phyloP scores from a whole-genome alignment of 1,140 invertebrate species.

The Drepana arcuata region DNA sequence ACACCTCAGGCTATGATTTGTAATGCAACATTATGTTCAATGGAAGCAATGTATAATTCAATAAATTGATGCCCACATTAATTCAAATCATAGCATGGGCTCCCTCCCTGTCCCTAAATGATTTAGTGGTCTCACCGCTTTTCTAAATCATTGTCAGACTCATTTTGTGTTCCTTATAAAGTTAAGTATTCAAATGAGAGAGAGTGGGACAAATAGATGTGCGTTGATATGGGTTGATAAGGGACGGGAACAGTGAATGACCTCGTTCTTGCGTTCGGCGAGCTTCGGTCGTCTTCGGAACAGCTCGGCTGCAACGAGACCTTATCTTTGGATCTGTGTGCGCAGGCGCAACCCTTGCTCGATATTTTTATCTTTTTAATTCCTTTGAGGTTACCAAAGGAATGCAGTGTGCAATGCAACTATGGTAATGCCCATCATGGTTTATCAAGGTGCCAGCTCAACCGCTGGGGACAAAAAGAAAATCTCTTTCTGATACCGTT shows the following conservation, averaged over 20 bases:
- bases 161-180: slow-evolving; percentile 28
- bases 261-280: slow-evolving; percentile 30
- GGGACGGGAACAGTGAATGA: slow-evolving; percentile 49
- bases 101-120: slow-evolving; percentile 19
- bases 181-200: slow-evolving; percentile 35
- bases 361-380: slow-evolving; percentile 6
- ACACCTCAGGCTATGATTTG: too few relatives aligned
- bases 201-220: slow-evolving; percentile 21
- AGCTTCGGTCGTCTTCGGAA: slow-evolving; percentile 31
- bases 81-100: slow-evolving; percentile 31
- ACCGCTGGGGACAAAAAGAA: too few relatives aligned
- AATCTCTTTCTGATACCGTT: too few relatives aligned
- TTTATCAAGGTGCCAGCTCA: too few relatives aligned
- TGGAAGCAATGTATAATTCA: slow-evolving; percentile 1
- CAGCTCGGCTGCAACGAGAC: slow-evolving; percentile 20
- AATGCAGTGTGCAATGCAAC: slow-evolving; percentile 8
- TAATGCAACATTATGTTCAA: too few relatives aligned
- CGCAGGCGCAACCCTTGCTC: slow-evolving; percentile 40
- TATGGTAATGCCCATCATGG: too few relatives aligned
- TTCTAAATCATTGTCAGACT: slow-evolving; percentile 38
- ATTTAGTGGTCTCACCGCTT: slow-evolving; percentile 23
- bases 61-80: slow-evolving; percentile 32
- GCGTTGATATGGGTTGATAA: slow-evolving; percentile 24
- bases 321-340: slow-evolving; percentile 38
- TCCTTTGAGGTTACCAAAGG: slow-evolving; percentile 8